These are phyloP conservation scores for Gymnorhina tibicen DNA, from an alignment of 2,113 vertebrate species.

Conservation along the genomic window DNA sequence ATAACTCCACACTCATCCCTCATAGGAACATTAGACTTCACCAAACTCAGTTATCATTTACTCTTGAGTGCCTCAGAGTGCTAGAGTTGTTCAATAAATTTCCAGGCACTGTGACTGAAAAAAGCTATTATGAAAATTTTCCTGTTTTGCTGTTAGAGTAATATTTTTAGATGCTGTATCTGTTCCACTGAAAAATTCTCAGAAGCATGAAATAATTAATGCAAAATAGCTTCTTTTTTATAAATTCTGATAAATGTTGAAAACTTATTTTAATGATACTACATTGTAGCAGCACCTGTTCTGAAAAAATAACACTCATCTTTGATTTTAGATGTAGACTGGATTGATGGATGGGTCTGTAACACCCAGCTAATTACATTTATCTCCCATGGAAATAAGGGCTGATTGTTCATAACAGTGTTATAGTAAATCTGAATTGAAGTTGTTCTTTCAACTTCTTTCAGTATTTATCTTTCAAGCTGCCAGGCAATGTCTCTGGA, in stretches of 20 bases:
- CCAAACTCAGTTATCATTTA: neutral
- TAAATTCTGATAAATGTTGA: neutral
- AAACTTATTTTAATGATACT: neutral
- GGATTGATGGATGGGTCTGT: neutral
- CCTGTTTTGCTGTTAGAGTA: neutral
- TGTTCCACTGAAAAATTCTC: neutral
- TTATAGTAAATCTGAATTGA: neutral
- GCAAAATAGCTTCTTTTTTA: neutral
- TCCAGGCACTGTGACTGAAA: neutral
- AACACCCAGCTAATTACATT: neutral
- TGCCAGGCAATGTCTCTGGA: neutral
- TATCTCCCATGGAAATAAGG: neutral
- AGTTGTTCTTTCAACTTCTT: neutral
- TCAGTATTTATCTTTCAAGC: neutral
- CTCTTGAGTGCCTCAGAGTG: neutral
- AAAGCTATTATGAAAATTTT: conserved; percentile 3
- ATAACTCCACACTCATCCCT: neutral
- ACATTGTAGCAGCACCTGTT: neutral
- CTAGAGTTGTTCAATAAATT: neutral
- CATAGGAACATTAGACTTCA: neutral
- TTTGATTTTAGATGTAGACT: neutral
- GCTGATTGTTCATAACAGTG: neutral
- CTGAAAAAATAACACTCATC: neutral
- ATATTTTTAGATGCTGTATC: neutral
- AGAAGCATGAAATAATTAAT: neutral